Conservation (phyloP, 2,888 invertebrate species). For the Lochmaea crataegi region DNA sequence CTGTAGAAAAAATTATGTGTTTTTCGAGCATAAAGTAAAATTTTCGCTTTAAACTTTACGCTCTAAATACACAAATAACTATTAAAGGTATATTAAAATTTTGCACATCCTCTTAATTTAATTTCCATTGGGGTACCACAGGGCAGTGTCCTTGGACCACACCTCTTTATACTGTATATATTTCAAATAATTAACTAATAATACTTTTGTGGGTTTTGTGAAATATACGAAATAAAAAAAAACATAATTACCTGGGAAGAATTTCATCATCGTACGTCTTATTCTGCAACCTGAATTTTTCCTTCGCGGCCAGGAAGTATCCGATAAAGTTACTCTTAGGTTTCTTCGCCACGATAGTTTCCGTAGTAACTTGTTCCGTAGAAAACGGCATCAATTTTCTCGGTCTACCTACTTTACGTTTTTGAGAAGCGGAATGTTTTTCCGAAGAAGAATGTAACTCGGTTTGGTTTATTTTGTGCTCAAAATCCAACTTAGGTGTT, state of each 20-base stretch:
- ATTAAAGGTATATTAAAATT: too few species aligned
- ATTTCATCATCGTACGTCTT: slow-evolving; percentile 66
- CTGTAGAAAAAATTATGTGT: too few species aligned
- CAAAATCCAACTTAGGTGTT: slow-evolving; percentile 47
- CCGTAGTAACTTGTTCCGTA: slow-evolving; percentile 72
- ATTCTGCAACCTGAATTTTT: slow-evolving; percentile 68
- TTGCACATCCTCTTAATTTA: too few species aligned
- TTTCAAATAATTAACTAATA: too few species aligned
- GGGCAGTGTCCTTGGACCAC: too few species aligned
- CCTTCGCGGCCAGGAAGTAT: slow-evolving; percentile 74
- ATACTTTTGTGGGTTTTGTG: too few species aligned
- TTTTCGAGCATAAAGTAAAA: too few species aligned
- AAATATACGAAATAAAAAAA: neutral
- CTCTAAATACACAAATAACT: too few species aligned
- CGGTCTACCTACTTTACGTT: slow-evolving; percentile 85
- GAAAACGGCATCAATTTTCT: slow-evolving; percentile 74
- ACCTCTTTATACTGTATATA: too few species aligned
- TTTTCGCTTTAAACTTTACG: too few species aligned
- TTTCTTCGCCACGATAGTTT: slow-evolving; percentile 86
- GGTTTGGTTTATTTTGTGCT: slow-evolving; percentile 44
- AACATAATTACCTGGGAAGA: slow-evolving; percentile 60
- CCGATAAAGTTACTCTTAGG: slow-evolving; percentile 77
- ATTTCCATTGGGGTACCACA: too few species aligned
- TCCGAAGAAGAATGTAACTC: slow-evolving; percentile 47
- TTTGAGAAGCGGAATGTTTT: slow-evolving; percentile 71